Evolutionary conservation across 1,140 invertebrate genomes (phyloP).

Genomic region (Heliconius hewitsoni): DNA sequence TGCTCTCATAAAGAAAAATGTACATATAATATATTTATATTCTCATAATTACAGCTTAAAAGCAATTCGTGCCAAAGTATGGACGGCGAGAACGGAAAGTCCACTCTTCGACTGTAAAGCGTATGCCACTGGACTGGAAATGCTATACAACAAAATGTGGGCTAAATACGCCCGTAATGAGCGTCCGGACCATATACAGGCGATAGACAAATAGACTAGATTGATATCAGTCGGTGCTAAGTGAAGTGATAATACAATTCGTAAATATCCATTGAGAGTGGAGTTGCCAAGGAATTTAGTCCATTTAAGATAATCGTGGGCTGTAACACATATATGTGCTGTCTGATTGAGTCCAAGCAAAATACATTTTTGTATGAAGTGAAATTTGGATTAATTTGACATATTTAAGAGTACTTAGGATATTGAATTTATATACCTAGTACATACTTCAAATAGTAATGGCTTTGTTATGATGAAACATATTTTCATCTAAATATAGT

Average conservation of each 20-base stretch:
- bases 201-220: constrained; percentile 75
- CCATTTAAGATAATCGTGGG: not conserved
- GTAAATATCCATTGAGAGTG: constrained; percentile 12
- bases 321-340: not conserved
- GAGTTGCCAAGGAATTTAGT: not conserved
- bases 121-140: constrained; percentile 95
- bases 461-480: not conserved
- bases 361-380: not conserved
- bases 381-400: not conserved
- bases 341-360: not conserved
- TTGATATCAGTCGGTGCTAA: constrained; percentile 49
- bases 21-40: not conserved
- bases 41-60: constrained; percentile 85
- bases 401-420: not conserved
- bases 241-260: constrained; percentile 31
- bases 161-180: constrained; percentile 86
- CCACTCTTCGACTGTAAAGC: constrained; percentile 96
- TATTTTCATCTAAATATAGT: not conserved
- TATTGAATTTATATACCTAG: not conserved
- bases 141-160: constrained; percentile 95
- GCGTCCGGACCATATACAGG: constrained; percentile 90
- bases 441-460: not conserved
- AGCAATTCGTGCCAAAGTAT: constrained; percentile 96
- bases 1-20: no score
- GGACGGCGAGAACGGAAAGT: constrained; percentile 93